These are phyloP conservation scores for Drosophila elegans DNA, from an alignment of 1,140 invertebrate species.

Conservation along the genomic window DNA sequence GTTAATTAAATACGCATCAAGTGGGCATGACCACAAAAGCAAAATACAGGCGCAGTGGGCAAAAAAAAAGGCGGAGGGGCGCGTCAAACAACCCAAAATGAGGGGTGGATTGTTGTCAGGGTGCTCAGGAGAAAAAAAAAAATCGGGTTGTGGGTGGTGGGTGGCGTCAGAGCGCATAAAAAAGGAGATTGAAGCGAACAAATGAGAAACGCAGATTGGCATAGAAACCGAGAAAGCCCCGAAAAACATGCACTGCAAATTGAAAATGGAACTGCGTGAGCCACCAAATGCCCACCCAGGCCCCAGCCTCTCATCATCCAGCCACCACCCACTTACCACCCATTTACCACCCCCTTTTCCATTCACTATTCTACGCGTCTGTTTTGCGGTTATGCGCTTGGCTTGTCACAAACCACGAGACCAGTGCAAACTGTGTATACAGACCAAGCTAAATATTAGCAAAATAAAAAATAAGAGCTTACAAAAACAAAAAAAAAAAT, in stretches of 20 bases:
- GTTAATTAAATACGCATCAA: slow-evolving; percentile 83
- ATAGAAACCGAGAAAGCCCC: slow-evolving; percentile 32
- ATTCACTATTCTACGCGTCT: slow-evolving; percentile 29
- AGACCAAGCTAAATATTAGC: slow-evolving; percentile 14
- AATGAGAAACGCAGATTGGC: slow-evolving; percentile 43
- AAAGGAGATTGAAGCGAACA: slow-evolving; percentile 20
- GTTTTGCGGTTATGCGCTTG: slow-evolving; percentile 74
- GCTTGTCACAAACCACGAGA: slow-evolving; percentile 66
- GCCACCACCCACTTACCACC: not conserved
- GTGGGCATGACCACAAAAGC: slow-evolving; percentile 78
- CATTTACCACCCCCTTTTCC: not conserved
- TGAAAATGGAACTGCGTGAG: slow-evolving; percentile 24
- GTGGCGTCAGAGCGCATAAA: slow-evolving; percentile 9
- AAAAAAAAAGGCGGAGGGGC: not conserved
- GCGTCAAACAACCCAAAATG: not conserved
- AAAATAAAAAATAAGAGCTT: slow-evolving; percentile 7
- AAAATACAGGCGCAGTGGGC: slow-evolving; percentile 26
- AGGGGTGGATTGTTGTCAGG: not conserved
- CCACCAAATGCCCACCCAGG: not conserved
- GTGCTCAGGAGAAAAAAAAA: not conserved
- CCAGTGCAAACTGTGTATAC: slow-evolving; percentile 62
- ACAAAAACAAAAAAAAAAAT: no score
- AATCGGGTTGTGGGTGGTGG: not conserved
- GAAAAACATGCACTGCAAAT: slow-evolving; percentile 23
- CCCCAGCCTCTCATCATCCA: not conserved